phyloP scores from a whole-genome alignment of 2,797 vertebrate species.

The Lutjanus argentimaculatus region DNA sequence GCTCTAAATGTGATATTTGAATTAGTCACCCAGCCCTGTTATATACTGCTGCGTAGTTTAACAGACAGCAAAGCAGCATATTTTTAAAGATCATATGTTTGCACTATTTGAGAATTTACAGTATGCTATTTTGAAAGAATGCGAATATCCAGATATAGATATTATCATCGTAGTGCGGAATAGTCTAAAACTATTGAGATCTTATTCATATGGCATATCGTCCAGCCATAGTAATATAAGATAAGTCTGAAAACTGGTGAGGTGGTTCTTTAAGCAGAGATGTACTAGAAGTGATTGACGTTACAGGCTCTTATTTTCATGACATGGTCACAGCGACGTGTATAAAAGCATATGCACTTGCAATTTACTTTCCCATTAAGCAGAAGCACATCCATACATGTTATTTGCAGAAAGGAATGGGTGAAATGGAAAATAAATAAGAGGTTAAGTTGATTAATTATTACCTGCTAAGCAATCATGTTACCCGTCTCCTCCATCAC shows the following conservation, averaged over 20 bases:
- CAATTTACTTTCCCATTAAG: slow-evolving; percentile 35
- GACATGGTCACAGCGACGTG: slow-evolving; percentile 1
- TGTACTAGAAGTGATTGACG: background rate
- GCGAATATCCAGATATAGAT: too few relatives aligned
- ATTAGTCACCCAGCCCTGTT: too few relatives aligned
- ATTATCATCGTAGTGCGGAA: too few relatives aligned
- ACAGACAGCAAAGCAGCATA: too few relatives aligned
- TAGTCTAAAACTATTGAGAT: too few relatives aligned
- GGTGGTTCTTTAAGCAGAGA: background rate
- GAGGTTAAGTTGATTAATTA: slow-evolving; percentile 40
- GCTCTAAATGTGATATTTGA: too few relatives aligned
- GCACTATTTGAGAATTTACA: too few relatives aligned
- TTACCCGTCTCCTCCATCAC: slow-evolving; percentile 37
- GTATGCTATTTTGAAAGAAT: too few relatives aligned
- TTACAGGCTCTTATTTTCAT: background rate
- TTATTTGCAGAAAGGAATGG: slow-evolving; percentile 31
- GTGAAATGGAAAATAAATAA: slow-evolving; percentile 50
- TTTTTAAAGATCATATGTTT: too few relatives aligned
- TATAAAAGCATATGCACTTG: slow-evolving; percentile 1
- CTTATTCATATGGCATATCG: too few relatives aligned
- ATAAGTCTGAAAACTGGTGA: background rate
- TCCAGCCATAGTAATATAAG: background rate
- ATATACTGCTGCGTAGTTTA: too few relatives aligned
- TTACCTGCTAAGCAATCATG: slow-evolving; percentile 38
- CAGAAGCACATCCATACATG: background rate